A percentile compares a stretch with the other conserved stretches of the same genome.
Conservation (phyloP, 2,797 vertebrate genomes). For the Adelosebastes latens region DNA sequence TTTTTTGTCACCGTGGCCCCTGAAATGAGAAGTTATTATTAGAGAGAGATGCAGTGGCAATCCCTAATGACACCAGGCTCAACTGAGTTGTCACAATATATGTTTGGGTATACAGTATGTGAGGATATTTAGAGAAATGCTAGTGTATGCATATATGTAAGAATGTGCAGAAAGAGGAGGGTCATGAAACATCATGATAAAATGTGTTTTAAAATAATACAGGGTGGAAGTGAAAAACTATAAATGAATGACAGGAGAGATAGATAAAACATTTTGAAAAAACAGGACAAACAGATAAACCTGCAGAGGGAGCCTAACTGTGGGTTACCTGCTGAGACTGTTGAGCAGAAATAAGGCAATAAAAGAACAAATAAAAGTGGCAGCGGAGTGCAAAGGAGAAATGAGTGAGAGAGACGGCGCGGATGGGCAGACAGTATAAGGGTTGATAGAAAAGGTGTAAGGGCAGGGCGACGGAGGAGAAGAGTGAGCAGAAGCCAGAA, state of each 20-base stretch:
- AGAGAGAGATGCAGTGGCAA: constrained; percentile 28
- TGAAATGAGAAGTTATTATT: constrained; percentile 50
- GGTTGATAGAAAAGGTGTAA: constrained; percentile 29
- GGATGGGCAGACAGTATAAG: constrained; percentile 7
- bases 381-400: constrained; percentile 6
- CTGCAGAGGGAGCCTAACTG: constrained; percentile 2
- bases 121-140: not conserved
- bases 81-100: constrained; percentile 13
- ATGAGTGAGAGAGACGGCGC: constrained; percentile 1
- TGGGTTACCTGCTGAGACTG: constrained; percentile 10
- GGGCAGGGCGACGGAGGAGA: constrained; percentile 1
- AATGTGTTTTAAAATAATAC: constrained; percentile 15
- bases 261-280: not conserved
- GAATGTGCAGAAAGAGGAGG: not conserved
- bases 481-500: constrained; percentile 5
- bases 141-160: not conserved
- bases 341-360: constrained; percentile 32
- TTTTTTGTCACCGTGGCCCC: constrained; percentile 11
- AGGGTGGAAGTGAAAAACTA: constrained; percentile 1
- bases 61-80: constrained; percentile 35
- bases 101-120: not conserved
- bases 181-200: not conserved
- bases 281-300: constrained; percentile 5
- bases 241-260: constrained; percentile 1
- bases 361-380: constrained; percentile 37